These are phyloP conservation scores for Charadrius vociferus DNA, from an alignment of 2,113 vertebrate genomes.

Conservation along the genomic window DNA sequence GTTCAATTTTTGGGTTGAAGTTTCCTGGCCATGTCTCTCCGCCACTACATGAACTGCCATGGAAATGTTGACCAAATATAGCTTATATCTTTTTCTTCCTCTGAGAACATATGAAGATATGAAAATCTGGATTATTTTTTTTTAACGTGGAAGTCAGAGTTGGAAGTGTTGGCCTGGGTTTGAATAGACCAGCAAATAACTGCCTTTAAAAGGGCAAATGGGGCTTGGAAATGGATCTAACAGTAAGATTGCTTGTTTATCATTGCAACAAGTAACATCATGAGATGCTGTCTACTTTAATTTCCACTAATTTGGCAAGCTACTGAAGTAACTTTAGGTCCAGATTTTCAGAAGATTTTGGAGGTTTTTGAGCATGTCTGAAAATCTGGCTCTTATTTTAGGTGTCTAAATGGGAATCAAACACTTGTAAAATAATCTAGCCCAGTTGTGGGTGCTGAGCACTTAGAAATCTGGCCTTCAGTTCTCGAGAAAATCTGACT, in stretches of 20 bases:
- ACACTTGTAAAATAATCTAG: conserved; percentile 29
- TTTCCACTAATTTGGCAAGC: conserved; percentile 47
- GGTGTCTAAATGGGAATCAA: conserved; percentile 7
- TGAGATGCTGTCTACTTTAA: conserved; percentile 31
- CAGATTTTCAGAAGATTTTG: conserved; percentile 43
- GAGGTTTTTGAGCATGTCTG: not conserved
- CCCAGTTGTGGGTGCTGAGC: conserved; percentile 43
- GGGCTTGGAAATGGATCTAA: not conserved
- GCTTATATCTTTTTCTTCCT: not conserved
- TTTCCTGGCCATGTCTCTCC: not conserved
- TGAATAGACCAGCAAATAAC: not conserved
- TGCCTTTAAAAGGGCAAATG: not conserved
- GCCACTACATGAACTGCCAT: not conserved
- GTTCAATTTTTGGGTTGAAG: not conserved
- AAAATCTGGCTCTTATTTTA: conserved; percentile 54
- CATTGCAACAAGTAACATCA: not conserved
- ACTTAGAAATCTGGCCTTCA: conserved; percentile 32
- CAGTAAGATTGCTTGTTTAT: not conserved
- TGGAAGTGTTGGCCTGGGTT: not conserved
- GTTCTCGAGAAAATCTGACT: conserved; percentile 8
- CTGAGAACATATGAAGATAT: not conserved
- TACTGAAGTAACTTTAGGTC: not conserved
- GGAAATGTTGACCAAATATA: not conserved
- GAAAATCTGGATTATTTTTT: not conserved
- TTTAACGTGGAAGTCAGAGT: not conserved